A percentile compares a stretch with the other conserved stretches of the same genome.
These are phyloP conservation scores for Caloenas nicobarica DNA, from an alignment of 2,113 vertebrate species.

Conservation along the genomic window DNA sequence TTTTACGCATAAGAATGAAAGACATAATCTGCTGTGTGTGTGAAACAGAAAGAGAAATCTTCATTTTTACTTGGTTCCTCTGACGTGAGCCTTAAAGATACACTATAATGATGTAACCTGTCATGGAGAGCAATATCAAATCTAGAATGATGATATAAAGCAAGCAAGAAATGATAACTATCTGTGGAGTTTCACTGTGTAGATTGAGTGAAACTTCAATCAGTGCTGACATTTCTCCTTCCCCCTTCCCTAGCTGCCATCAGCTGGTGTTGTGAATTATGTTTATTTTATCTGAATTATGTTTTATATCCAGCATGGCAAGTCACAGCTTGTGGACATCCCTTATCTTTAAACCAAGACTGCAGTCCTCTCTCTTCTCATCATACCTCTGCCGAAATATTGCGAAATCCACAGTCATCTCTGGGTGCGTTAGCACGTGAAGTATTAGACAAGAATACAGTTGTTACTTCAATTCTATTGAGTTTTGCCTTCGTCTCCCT, in stretches of 20 bases:
- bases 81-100: background rate
- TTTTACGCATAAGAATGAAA: background rate
- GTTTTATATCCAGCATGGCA: background rate
- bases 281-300: background rate
- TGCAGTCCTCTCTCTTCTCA: background rate
- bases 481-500: background rate
- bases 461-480: conserved; percentile 5
- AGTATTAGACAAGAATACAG: background rate
- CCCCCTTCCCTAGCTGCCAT: background rate
- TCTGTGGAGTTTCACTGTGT: background rate
- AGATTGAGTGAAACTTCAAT: background rate
- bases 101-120: background rate
- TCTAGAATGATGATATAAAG: background rate
- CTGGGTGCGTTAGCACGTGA: background rate
- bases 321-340: background rate
- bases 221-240: background rate
- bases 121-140: background rate
- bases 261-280: accelerated
- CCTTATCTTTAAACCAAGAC: background rate
- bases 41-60: background rate
- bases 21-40: background rate
- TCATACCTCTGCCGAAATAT: background rate
- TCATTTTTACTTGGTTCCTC: background rate
- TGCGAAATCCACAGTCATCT: background rate
- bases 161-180: background rate